Conservation (phyloP, 1,140 invertebrate genomes). For the Dendroctonus valens region DNA sequence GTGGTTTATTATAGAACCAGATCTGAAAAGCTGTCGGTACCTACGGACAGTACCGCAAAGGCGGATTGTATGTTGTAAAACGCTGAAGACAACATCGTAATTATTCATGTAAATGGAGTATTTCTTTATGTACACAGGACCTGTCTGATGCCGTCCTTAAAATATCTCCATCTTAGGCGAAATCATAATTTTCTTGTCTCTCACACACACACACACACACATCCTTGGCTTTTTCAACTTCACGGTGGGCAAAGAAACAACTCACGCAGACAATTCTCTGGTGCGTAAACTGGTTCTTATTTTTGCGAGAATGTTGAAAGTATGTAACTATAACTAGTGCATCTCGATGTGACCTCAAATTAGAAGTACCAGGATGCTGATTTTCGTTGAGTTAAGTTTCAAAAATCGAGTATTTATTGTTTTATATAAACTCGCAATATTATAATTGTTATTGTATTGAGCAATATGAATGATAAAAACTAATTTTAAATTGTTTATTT, state of each 20-base stretch:
- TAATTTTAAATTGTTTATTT: no score
- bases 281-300: slow-evolving; percentile 19
- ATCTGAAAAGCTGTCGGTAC: no score
- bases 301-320: slow-evolving; percentile 1
- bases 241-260: slow-evolving; percentile 22
- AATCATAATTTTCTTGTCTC: slow-evolving; percentile 25
- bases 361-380: no score
- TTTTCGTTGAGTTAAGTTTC: no score
- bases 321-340: slow-evolving; percentile 9
- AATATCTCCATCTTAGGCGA: slow-evolving; percentile 24
- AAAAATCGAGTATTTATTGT: no score
- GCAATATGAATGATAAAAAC: no score
- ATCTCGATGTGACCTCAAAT: background rate
- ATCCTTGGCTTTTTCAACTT: slow-evolving; percentile 22
- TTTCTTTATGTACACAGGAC: slow-evolving; percentile 14
- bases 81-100: slow-evolving; percentile 1
- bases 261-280: slow-evolving; percentile 10
- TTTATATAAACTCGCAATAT: no score
- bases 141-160: slow-evolving; percentile 8
- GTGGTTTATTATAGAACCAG: background rate
- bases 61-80: background rate
- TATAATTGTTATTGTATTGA: no score
- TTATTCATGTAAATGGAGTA: slow-evolving; percentile 22
- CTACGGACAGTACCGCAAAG: no score
- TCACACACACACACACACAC: slow-evolving; percentile 8